These are phyloP conservation scores for Oreocharis arfaki DNA, from an alignment of 2,113 vertebrate genomes.

Conservation along the genomic window DNA sequence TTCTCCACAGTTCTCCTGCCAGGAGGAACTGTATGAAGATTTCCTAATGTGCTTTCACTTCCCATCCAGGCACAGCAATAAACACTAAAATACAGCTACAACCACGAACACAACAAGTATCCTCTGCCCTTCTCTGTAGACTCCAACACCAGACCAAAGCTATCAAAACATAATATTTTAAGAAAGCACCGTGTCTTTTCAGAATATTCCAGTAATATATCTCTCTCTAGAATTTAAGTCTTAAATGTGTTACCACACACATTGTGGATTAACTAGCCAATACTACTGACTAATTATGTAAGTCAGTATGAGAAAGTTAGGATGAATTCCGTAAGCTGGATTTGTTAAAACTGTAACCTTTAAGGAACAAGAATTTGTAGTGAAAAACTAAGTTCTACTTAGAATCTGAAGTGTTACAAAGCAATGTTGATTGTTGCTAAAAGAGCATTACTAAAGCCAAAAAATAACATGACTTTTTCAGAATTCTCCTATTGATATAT, in stretches of 20 bases:
- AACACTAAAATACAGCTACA: neutral
- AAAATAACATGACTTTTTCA: neutral
- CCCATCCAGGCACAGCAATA: neutral
- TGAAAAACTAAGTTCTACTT: neutral
- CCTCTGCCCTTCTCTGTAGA: neutral
- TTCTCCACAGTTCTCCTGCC: neutral
- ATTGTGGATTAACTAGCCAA: neutral
- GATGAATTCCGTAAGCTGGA: neutral
- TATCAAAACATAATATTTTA: neutral
- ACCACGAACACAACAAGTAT: neutral
- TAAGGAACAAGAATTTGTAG: neutral
- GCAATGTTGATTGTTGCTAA: neutral
- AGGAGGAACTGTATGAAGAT: neutral
- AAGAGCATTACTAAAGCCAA: neutral
- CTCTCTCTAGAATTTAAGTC: neutral
- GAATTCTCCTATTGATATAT: neutral
- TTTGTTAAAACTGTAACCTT: neutral
- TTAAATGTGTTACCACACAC: neutral
- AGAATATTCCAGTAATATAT: neutral
- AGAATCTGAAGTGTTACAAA: neutral
- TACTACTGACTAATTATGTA: neutral
- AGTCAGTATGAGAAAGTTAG: neutral
- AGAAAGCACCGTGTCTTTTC: neutral
- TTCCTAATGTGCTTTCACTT: neutral
- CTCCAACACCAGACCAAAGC: neutral